Evolutionary conservation across 92 coral and sea anemone species (phyloP).

Genomic region (Zoanthus sansibaricus): DNA sequence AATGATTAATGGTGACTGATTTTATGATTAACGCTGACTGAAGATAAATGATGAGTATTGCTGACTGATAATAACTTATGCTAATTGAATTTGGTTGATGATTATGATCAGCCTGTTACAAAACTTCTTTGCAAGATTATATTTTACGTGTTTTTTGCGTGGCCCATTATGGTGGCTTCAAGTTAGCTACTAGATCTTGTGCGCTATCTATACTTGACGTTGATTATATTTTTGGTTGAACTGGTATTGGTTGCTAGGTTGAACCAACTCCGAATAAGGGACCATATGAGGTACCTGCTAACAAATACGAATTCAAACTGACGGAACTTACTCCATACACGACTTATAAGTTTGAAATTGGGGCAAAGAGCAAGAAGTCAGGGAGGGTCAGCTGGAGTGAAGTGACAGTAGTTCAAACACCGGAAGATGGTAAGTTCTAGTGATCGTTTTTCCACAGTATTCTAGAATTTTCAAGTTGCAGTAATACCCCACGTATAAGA

Average conservation of each 20-base stretch:
- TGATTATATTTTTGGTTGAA: neutral
- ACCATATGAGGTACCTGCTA: conserved; percentile 15
- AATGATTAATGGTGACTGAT: no score
- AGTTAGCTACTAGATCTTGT: no score
- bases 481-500: no score
- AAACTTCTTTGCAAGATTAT: no score
- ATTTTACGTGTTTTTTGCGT: no score
- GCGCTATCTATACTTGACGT: neutral
- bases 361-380: neutral
- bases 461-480: no score
- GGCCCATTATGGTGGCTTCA: no score
- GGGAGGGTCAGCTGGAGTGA: conserved; percentile 9
- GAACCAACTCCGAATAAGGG: conserved; percentile 39
- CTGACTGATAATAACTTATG: no score
- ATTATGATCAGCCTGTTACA: no score
- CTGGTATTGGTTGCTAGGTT: neutral
- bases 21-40: no score
- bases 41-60: no score
- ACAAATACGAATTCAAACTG: neutral
- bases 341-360: conserved; percentile 8
- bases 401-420: neutral
- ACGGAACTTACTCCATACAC: conserved; percentile 22
- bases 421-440: conserved; percentile 28
- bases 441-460: neutral
- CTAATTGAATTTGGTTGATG: no score